Evolutionary conservation across 2,888 invertebrate species (phyloP).

Genomic region (Caenorhabditis sp.): DNA sequence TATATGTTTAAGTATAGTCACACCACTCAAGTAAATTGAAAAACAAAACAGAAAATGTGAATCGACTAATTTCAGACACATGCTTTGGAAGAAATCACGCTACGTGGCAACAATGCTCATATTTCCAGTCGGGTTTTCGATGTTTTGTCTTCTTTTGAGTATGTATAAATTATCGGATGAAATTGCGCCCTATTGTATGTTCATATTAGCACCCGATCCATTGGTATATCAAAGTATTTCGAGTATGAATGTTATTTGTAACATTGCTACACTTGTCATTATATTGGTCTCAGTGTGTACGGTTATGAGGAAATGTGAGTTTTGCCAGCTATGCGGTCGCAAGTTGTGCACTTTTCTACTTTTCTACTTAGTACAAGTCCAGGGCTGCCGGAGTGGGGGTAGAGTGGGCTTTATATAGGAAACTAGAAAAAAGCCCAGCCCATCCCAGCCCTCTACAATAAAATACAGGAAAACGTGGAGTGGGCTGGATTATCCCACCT

Average conservation of each 20-base stretch:
- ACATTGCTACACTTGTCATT: constrained; percentile 19
- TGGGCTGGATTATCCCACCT: too few species aligned
- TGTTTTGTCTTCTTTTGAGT: constrained; percentile 11
- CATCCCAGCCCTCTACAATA: too few species aligned
- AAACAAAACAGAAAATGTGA: background rate
- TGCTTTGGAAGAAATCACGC: constrained; percentile 35
- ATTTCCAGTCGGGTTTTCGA: constrained; percentile 20
- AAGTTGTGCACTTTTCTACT: too few species aligned
- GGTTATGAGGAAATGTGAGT: constrained; percentile 28
- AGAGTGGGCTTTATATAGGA: too few species aligned
- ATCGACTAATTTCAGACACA: constrained; percentile 19
- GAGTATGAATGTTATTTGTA: constrained; percentile 16
- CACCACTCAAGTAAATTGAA: constrained; percentile 30
- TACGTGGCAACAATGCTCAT: constrained; percentile 26
- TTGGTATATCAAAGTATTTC: constrained; percentile 26
- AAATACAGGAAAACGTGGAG: too few species aligned
- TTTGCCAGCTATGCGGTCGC: too few species aligned
- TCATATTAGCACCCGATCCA: constrained; percentile 29
- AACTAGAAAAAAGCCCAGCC: too few species aligned
- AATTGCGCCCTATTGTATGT: constrained; percentile 31
- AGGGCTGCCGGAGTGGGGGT: too few species aligned
- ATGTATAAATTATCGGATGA: constrained; percentile 30
- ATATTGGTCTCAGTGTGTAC: constrained; percentile 17
- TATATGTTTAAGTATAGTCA: constrained; percentile 28
- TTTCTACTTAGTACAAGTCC: too few species aligned